Conservation (phyloP, 1,140 invertebrate genomes). For the Drosophila littoralis region DNA sequence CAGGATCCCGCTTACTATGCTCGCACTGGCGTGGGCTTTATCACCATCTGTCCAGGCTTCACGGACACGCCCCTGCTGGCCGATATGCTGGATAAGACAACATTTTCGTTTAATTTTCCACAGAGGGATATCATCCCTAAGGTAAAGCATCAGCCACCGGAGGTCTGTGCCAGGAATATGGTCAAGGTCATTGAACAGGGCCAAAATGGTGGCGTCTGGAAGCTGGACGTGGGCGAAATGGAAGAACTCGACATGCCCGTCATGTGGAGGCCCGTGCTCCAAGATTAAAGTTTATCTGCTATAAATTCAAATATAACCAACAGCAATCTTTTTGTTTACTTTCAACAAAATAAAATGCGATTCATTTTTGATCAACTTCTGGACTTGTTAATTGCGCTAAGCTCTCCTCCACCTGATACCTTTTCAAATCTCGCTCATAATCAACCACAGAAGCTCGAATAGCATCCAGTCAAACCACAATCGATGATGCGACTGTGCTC, state of each 20-base stretch:
- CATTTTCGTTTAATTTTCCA: constrained; percentile 56
- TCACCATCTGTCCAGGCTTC: constrained; percentile 76
- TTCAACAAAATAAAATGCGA: neutral
- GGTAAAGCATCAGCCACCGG: constrained; percentile 49
- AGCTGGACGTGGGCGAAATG: constrained; percentile 62
- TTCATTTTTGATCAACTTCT: neutral
- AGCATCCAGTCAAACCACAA: neutral
- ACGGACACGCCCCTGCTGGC: constrained; percentile 64
- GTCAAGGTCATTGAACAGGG: constrained; percentile 56
- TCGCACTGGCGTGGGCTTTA: constrained; percentile 57
- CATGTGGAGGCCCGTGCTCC: constrained; percentile 50
- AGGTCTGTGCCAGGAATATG: constrained; percentile 64
- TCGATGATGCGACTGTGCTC: neutral
- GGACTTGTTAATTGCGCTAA: constrained; percentile 14
- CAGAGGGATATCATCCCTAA: no score
- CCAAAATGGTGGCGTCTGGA: constrained; percentile 62
- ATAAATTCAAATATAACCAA: no score
- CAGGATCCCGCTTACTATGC: constrained; percentile 57
- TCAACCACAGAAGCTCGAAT: constrained; percentile 10
- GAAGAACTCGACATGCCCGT: constrained; percentile 47
- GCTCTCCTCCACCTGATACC: neutral
- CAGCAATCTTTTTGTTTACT: neutral
- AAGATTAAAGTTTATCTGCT: neutral
- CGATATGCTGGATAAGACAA: constrained; percentile 51
- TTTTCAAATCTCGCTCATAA: neutral